phyloP scores from a whole-genome alignment of 2,797 vertebrate genomes.

The Sebastes steindachneri region DNA sequence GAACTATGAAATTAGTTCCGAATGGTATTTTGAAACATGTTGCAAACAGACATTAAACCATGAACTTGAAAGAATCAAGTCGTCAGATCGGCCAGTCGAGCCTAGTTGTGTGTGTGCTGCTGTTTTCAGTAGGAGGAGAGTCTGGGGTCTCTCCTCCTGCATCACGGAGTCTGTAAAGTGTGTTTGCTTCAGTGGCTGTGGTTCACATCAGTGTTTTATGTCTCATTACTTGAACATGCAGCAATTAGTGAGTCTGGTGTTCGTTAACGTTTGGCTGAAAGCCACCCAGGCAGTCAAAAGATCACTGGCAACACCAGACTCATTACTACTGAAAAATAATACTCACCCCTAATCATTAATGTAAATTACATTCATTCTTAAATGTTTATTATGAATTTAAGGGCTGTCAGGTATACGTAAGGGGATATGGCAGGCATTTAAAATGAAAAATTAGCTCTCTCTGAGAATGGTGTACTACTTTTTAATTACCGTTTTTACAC shows the following conservation, averaged over 20 bases:
- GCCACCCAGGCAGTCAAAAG: conserved; percentile 2
- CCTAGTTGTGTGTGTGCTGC: neutral
- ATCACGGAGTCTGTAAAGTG: neutral
- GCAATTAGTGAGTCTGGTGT: conserved; percentile 51
- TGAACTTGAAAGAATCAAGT: neutral
- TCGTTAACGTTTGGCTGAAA: conserved; percentile 40
- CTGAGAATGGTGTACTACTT: too few species aligned
- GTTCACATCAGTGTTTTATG: conserved; percentile 47
- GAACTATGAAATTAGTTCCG: neutral
- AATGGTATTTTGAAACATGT: neutral
- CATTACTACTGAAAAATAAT: neutral
- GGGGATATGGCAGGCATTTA: neutral
- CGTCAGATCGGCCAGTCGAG: neutral
- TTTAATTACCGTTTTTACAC: neutral
- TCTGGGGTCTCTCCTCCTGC: neutral
- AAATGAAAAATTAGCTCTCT: too few species aligned
- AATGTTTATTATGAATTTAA: neutral
- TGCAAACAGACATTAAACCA: neutral
- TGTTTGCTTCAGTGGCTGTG: conserved; percentile 23
- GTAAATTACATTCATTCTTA: neutral
- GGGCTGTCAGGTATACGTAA: neutral
- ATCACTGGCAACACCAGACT: neutral
- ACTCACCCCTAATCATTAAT: too few species aligned
- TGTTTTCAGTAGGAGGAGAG: neutral
- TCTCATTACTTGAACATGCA: conserved; percentile 41